Conservation (phyloP, 2,113 vertebrate genomes). For the Lichenostomus cassidix region DNA sequence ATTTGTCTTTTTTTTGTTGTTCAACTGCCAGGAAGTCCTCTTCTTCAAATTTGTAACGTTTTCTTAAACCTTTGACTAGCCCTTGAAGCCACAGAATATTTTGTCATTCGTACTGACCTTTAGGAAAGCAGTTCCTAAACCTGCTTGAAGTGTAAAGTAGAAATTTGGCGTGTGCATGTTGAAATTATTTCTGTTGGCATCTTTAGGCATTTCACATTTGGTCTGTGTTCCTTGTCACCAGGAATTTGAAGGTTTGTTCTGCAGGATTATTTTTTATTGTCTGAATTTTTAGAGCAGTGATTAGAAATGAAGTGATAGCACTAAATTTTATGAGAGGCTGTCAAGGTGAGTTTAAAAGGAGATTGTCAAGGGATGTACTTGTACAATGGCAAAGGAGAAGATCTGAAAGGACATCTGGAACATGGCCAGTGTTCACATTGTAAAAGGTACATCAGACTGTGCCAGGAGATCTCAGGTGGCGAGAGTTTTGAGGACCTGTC, state of each 20-base stretch:
- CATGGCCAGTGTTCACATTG: rapidly evolving
- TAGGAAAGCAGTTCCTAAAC: background rate
- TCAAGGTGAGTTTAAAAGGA: background rate
- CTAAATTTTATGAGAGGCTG: background rate
- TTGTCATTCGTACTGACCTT: background rate
- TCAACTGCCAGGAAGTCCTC: background rate
- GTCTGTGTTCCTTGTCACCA: background rate
- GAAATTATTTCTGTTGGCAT: background rate
- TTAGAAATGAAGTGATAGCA: background rate
- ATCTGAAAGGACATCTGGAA: background rate
- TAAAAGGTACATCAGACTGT: background rate
- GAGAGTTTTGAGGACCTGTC: background rate
- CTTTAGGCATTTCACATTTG: background rate
- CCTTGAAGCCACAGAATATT: background rate
- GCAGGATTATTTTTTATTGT: background rate
- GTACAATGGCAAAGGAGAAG: background rate
- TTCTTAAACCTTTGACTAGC: background rate
- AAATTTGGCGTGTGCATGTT: background rate
- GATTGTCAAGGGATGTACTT: background rate
- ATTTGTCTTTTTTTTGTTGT: background rate
- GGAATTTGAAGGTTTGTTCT: background rate
- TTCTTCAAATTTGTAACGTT: background rate
- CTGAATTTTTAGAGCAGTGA: background rate
- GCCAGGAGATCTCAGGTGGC: background rate
- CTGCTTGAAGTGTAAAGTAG: background rate